These are phyloP conservation scores for Halichoerus grypus DNA, from an alignment of 2,113 vertebrate species.

Conservation along the genomic window DNA sequence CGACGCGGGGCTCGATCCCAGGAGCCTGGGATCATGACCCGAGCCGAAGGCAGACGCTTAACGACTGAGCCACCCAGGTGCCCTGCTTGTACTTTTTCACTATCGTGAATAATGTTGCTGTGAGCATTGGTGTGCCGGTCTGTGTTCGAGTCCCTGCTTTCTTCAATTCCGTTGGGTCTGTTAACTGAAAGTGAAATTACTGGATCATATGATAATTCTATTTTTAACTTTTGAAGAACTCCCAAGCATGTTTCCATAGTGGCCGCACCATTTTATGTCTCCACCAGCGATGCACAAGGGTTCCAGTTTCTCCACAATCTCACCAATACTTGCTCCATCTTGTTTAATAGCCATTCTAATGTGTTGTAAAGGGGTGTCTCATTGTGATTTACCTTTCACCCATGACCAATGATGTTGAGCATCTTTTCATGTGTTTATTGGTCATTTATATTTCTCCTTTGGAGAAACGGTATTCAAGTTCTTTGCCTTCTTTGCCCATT, in stretches of 20 bases:
- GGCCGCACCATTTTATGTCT: neutral
- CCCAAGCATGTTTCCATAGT: neutral
- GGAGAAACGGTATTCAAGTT: neutral
- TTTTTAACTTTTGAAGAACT: neutral
- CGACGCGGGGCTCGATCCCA: no score
- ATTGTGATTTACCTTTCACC: neutral
- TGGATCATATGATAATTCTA: neutral
- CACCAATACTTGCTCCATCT: neutral
- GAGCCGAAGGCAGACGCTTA: no score
- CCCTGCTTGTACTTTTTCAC: neutral
- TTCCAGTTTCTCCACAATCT: neutral
- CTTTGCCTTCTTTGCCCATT: neutral
- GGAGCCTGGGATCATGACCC: no score
- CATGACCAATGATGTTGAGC: neutral
- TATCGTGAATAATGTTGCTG: neutral
- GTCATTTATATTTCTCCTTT: neutral
- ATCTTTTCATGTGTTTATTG: neutral
- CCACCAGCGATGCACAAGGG: neutral
- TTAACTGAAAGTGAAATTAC: neutral
- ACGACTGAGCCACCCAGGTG: no score
- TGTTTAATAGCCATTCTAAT: neutral
- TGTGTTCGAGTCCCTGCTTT: neutral
- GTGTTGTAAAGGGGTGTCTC: neutral
- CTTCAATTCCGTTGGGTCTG: neutral
- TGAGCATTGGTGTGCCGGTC: neutral